Conservation (phyloP, 2,888 invertebrate species). For the Dorcus parallelipipedus region DNA sequence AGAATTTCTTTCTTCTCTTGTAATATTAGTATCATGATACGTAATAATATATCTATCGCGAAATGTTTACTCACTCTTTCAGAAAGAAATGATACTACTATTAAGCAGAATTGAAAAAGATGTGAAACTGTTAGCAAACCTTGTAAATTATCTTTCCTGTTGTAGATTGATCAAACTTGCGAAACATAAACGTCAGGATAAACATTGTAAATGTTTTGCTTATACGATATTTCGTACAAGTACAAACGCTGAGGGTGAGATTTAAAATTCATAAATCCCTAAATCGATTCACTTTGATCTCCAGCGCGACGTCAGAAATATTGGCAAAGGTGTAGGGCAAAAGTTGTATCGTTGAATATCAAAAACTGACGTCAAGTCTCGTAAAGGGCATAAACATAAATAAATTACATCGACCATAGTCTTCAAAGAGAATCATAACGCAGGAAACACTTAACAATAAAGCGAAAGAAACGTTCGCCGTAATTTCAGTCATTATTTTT, state of each 20-base stretch:
- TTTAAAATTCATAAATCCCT: constrained; percentile 16
- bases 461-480: background rate
- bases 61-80: no score
- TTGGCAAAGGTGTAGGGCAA: background rate
- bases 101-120: no score
- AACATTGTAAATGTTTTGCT: background rate
- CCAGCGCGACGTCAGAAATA: background rate
- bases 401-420: background rate
- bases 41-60: no score
- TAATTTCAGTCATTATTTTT: constrained; percentile 1
- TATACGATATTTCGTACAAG: background rate
- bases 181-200: no score
- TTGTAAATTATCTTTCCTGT: no score
- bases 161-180: no score
- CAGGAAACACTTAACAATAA: constrained; percentile 2
- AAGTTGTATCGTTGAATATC: background rate
- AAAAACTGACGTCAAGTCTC: background rate
- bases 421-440: constrained; percentile 1
- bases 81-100: no score
- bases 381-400: constrained; percentile 1
- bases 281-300: constrained; percentile 17
- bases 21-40: no score
- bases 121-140: no score
- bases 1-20: no score
- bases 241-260: background rate